A percentile compares a stretch with the other conserved stretches of the same genome.
Evolutionary conservation across 2,113 vertebrate genomes (phyloP).

Genomic region (Malurus elegans): DNA sequence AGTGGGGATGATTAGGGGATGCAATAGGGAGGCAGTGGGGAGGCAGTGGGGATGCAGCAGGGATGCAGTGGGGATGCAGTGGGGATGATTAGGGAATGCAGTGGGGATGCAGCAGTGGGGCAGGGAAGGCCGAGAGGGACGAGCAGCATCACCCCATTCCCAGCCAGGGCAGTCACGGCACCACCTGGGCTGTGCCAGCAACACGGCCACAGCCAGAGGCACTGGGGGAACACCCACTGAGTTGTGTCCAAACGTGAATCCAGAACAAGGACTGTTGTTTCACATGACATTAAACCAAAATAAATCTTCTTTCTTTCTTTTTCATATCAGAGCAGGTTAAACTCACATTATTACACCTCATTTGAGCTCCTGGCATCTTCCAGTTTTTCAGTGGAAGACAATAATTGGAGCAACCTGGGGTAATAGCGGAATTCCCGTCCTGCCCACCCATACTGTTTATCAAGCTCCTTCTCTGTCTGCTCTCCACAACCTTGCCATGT

Average conservation of each 20-base stretch:
- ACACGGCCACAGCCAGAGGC: accelerated
- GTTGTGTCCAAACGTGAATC: not conserved
- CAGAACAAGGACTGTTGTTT: not conserved
- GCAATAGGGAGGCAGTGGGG: no score
- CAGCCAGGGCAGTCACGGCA: not conserved
- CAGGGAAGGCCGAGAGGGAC: not conserved
- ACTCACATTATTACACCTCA: not conserved
- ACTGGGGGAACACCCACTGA: not conserved
- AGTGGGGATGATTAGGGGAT: no score
- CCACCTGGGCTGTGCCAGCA: not conserved
- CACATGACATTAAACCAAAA: not conserved
- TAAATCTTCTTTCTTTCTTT: not conserved
- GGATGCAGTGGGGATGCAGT: no score
- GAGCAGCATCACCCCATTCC: not conserved
- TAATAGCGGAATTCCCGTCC: not conserved
- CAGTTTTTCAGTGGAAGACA: not conserved
- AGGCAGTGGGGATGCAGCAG: no score
- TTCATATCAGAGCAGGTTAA: not conserved
- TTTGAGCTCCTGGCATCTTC: not conserved
- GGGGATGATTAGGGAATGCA: not conserved
- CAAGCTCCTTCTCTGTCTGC: not conserved
- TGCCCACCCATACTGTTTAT: not conserved
- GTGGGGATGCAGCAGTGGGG: not conserved
- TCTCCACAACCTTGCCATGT: not conserved
- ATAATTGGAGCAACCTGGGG: not conserved